phyloP scores from a whole-genome alignment of 2,797 vertebrate species.

The Sebastes kiyomatsui region DNA sequence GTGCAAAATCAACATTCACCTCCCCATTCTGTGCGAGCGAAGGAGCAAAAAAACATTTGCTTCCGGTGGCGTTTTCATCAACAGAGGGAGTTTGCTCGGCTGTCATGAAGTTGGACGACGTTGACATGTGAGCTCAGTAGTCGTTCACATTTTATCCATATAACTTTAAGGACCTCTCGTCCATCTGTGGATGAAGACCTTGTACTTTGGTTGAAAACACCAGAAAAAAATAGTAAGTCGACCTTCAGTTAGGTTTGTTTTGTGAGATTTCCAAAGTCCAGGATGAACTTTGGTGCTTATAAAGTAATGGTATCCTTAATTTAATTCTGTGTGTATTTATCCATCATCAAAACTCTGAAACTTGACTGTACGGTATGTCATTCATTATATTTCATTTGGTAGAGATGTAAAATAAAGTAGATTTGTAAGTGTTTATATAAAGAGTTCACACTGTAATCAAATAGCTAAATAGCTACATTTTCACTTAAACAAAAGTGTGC shows the following conservation, averaged over 20 bases:
- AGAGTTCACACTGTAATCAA: not conserved
- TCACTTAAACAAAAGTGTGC: not conserved
- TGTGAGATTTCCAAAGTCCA: not conserved
- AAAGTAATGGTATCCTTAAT: not conserved
- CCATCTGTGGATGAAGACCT: not conserved
- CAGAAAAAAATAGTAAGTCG: not conserved
- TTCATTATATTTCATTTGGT: not conserved
- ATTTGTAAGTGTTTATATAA: not conserved
- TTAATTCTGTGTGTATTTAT: not conserved
- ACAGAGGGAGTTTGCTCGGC: not conserved
- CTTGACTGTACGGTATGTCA: not conserved
- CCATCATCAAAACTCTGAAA: not conserved
- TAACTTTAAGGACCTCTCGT: not conserved
- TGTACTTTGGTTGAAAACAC: not conserved
- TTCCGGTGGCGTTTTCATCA: not conserved
- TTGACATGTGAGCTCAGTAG: not conserved
- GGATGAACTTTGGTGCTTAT: too few relatives aligned
- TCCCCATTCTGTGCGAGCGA: too few relatives aligned
- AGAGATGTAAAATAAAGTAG: not conserved
- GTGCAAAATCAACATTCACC: too few relatives aligned
- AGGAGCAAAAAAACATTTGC: too few relatives aligned
- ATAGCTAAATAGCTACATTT: not conserved
- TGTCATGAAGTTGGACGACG: not conserved
- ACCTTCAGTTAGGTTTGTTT: not conserved
- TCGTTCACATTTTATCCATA: not conserved